Evolutionary conservation across 2,888 invertebrate genomes (phyloP).

Genomic region (Pyrochroa serraticornis): DNA sequence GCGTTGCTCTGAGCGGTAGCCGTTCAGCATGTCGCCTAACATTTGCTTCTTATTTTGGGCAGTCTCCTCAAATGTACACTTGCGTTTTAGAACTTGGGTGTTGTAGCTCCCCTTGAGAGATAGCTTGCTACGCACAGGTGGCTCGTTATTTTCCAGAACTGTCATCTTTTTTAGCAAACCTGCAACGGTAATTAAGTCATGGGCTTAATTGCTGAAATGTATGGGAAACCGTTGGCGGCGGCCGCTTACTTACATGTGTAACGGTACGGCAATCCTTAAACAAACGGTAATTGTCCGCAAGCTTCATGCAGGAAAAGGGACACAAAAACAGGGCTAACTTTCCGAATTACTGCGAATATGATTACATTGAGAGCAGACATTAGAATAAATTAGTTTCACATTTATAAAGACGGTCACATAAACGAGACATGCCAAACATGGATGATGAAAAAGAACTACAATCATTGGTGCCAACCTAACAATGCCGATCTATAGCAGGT

Average conservation of each 20-base stretch:
- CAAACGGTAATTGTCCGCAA: no score
- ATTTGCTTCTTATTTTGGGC: slow-evolving; percentile 35
- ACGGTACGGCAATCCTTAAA: not conserved
- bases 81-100: slow-evolving; percentile 36
- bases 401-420: no score
- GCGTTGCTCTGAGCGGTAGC: slow-evolving; percentile 46
- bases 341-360: no score
- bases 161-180: slow-evolving; percentile 56
- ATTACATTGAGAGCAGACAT: no score
- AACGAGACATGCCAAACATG: no score
- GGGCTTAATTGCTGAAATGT: not conserved
- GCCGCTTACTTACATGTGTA: slow-evolving; percentile 17
- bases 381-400: no score
- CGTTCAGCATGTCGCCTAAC: slow-evolving; percentile 55
- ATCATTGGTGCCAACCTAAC: no score
- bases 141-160: slow-evolving; percentile 54
- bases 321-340: no score
- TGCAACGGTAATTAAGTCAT: slow-evolving; percentile 31
- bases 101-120: slow-evolving; percentile 37
- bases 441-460: no score
- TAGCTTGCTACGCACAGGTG: slow-evolving; percentile 47
- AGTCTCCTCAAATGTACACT: slow-evolving; percentile 34
- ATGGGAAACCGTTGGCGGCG: not conserved
- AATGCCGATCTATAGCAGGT: no score
- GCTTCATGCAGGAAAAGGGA: no score